Evolutionary conservation across 2,888 invertebrate species (phyloP).

Genomic region (Drosophila dives): DNA sequence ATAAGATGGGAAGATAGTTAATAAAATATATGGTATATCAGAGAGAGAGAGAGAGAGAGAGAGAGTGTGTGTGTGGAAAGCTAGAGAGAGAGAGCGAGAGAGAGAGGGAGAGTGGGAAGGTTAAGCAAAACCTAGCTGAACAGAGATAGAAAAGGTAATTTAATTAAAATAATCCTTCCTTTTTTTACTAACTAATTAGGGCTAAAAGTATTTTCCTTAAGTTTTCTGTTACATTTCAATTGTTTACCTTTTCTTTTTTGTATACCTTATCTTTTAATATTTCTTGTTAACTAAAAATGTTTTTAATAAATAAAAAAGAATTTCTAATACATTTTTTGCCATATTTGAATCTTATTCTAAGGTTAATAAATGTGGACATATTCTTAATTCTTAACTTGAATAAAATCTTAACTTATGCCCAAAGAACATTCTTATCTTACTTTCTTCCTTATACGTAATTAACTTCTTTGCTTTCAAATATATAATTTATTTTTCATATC

Average conservation of each 20-base stretch:
- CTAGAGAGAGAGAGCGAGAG: background rate
- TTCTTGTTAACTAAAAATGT: background rate
- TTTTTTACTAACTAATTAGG: background rate
- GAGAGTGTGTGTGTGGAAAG: background rate
- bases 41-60: background rate
- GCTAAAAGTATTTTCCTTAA: background rate
- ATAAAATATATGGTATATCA: too few species aligned
- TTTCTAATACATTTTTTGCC: background rate
- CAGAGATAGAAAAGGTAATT: background rate
- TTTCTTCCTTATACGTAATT: too few species aligned
- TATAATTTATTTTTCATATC: background rate
- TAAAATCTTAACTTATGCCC: background rate
- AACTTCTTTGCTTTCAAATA: background rate
- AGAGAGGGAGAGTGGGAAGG: background rate
- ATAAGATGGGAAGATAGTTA: slow-evolving; percentile 65
- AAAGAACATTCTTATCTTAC: background rate
- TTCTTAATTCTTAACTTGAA: background rate
- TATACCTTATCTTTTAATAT: background rate
- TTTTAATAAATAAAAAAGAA: background rate
- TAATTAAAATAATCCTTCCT: background rate
- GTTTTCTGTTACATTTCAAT: background rate
- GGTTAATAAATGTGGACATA: background rate
- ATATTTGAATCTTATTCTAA: background rate
- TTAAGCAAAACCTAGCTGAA: background rate
- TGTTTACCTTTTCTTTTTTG: background rate